Percentiles rank a stretch among this genome's conserved stretches.
These are phyloP conservation scores for Parambassis ranga DNA, from an alignment of 2,797 vertebrate species.

Conservation along the genomic window DNA sequence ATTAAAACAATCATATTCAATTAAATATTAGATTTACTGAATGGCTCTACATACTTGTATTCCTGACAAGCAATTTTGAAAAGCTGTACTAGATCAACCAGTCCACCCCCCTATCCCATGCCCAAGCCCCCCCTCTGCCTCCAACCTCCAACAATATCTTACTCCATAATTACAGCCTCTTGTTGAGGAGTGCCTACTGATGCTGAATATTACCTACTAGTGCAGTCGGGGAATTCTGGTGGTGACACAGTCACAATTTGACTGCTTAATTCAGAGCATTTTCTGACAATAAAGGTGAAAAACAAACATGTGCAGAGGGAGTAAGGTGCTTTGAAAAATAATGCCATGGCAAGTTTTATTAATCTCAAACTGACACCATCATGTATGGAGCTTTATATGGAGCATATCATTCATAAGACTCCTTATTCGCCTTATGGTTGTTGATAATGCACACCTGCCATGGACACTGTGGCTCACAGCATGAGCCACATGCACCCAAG, in stretches of 20 bases:
- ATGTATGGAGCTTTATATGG: not conserved
- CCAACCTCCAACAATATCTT: slow-evolving; percentile 66
- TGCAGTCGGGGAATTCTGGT: slow-evolving; percentile 27
- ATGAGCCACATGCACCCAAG: too few species aligned
- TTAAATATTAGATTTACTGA: slow-evolving; percentile 78
- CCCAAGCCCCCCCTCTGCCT: slow-evolving; percentile 4
- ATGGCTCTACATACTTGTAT: slow-evolving; percentile 49
- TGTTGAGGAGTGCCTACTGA: slow-evolving; percentile 65
- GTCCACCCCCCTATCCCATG: slow-evolving; percentile 3
- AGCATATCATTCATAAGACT: not conserved
- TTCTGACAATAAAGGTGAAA: too few species aligned
- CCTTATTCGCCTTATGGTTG: too few species aligned
- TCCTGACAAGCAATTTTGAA: slow-evolving; percentile 61
- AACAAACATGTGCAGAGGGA: not conserved
- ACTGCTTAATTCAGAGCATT: not conserved
- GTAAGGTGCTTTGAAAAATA: not conserved
- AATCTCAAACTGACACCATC: not conserved
- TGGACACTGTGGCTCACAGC: too few species aligned
- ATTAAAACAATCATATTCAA: slow-evolving; percentile 85
- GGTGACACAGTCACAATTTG: not conserved
- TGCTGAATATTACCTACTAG: slow-evolving; percentile 51
- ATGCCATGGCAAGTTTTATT: not conserved
- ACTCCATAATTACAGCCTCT: slow-evolving; percentile 75
- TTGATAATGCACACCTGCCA: too few species aligned
- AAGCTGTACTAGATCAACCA: slow-evolving; percentile 40